Conservation (phyloP, 2,797 vertebrate species). For the Enteromius anoplus region DNA sequence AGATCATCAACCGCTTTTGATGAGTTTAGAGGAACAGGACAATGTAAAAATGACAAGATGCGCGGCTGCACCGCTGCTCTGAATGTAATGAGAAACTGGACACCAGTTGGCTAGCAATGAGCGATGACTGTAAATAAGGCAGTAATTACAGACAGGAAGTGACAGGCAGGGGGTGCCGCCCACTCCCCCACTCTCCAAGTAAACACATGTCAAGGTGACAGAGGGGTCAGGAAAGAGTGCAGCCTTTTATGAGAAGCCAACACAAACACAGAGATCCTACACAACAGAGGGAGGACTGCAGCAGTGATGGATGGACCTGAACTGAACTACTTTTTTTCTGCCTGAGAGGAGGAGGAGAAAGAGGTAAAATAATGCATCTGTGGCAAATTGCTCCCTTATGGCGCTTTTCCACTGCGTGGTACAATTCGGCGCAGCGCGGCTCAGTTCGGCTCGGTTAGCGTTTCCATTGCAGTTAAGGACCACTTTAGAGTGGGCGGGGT, state of each 20-base stretch:
- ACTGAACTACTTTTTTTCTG: slow-evolving; percentile 8
- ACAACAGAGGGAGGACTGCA: slow-evolving; percentile 30
- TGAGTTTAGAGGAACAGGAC: slow-evolving; percentile 1
- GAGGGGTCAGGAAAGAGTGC: slow-evolving; percentile 52
- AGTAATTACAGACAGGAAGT: slow-evolving; percentile 64
- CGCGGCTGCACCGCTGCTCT: slow-evolving; percentile 61
- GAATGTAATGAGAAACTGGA: slow-evolving; percentile 72
- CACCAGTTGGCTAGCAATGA: slow-evolving; percentile 66
- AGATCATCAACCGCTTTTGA: background rate
- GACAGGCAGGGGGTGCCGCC: slow-evolving; percentile 27
- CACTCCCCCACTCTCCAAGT: slow-evolving; percentile 57
- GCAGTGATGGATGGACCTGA: slow-evolving; percentile 18
- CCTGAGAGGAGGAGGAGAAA: background rate
- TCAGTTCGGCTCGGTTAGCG: too few relatives aligned
- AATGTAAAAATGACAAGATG: slow-evolving; percentile 52
- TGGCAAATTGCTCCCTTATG: slow-evolving; percentile 14
- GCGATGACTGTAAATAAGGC: slow-evolving; percentile 74
- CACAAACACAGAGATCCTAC: slow-evolving; percentile 36
- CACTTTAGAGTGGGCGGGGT: too few relatives aligned
- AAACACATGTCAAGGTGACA: slow-evolving; percentile 68
- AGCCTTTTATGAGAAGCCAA: slow-evolving; percentile 50
- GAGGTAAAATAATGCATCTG: slow-evolving; percentile 22
- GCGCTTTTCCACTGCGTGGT: too few relatives aligned
- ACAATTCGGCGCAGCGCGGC: too few relatives aligned
- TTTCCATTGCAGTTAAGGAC: too few relatives aligned